Base-by-base conservation (phyloP, 1,140 invertebrate genomes). In the Solen grandis region DNA sequence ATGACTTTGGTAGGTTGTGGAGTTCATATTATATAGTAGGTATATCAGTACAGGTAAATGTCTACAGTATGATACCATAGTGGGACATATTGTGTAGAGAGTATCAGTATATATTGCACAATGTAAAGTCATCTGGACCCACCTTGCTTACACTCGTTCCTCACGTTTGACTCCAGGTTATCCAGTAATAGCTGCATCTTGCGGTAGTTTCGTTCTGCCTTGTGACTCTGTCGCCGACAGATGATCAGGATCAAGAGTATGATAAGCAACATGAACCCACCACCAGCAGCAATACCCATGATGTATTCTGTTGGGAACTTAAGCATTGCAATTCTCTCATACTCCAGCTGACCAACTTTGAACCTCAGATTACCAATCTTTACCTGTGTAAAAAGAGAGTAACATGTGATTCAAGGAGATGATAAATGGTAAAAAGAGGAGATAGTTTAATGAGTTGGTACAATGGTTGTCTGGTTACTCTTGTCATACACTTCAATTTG, bases 111-210 rank as follows among this genome's bases (percentile, higher is more conserved):
- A n/a, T n/a, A n/a, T n/a, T n/a, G n/a, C n/a, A n/a, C n/a, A n/a
- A n/a, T n/a, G n/a, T n/a, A n/a, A n/a, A n/a, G n/a, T n/a, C n/a
- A n/a, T n/a, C 73, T 80, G 16, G n/a, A 25, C 65, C 89, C 90
- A 95, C 95, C 94, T 93, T 98, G 96, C 93, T 99, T 99, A 91
- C 98, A 99, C 92, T 99, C 99, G 85, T 97, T 96, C 62, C 98
- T 94, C 0, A 99, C 98, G 91, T 99, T 99, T 89, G 97, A 98
- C 91, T 99, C 98, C 55, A 99, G 93, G n/a, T 97, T 99, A 86
- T 99, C 98, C 96, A 99, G 99, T 93, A 99, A 98, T 86, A 99
- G 97, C 92, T 99, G 98, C 90, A 99, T 99, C 36, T 98, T 95
- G 91, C 98, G 98, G 91, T 99, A 99, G 90, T 99, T 97, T 52